Evolutionary conservation across 2,113 vertebrate genomes (phyloP).

Genomic region (Aleadryas rufinucha): DNA sequence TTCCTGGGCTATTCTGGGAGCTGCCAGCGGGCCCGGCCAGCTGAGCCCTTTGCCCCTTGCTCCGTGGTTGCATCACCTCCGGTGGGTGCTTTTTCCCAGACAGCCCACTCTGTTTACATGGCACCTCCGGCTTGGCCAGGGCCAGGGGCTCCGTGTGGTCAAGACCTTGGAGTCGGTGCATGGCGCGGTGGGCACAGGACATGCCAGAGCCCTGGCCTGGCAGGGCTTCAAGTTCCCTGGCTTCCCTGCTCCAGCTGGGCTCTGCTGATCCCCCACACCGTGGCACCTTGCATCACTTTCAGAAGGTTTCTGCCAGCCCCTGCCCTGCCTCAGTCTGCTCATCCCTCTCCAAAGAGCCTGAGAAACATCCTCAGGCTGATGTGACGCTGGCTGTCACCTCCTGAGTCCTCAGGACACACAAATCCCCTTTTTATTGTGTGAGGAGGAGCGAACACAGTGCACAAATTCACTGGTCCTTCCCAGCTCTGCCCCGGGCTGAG

Average conservation of each 20-base stretch:
- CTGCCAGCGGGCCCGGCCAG: constrained; percentile 38
- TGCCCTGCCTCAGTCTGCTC: not conserved
- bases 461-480: fast-evolving
- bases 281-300: fast-evolving
- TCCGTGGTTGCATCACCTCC: constrained; percentile 27
- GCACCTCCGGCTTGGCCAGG: constrained; percentile 45
- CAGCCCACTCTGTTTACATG: constrained; percentile 54
- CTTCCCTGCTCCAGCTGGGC: not conserved
- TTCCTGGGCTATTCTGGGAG: constrained; percentile 67
- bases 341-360: fast-evolving
- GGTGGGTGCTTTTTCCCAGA: constrained; percentile 65
- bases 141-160: not conserved
- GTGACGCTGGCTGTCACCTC: not conserved
- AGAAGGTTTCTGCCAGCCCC: not conserved
- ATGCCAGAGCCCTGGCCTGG: not conserved
- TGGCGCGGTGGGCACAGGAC: not conserved
- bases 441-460: fast-evolving
- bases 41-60: constrained; percentile 42
- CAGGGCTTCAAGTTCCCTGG: not conserved
- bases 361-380: not conserved
- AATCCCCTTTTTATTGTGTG: not conserved
- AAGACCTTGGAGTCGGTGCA: constrained; percentile 11
- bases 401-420: fast-evolving
- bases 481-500: not conserved
- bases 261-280: fast-evolving